phyloP scores from a whole-genome alignment of 2,113 vertebrate species.

The Lepisosteus osseus region DNA sequence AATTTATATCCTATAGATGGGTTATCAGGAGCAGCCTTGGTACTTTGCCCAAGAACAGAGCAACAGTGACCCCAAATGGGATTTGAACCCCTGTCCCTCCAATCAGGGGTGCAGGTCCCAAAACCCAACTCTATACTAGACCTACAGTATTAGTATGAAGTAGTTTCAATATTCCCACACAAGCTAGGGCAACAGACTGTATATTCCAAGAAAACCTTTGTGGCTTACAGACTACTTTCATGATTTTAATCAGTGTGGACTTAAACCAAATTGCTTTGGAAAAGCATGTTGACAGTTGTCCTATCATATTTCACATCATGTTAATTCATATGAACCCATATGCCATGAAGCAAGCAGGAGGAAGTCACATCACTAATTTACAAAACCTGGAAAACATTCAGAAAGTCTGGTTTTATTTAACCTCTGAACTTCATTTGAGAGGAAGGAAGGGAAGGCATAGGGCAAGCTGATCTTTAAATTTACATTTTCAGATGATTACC shows the following conservation, averaged over 20 bases:
- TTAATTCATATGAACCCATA: background rate
- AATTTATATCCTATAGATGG: too few relatives aligned
- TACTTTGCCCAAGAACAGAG: too few relatives aligned
- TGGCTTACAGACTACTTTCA: background rate
- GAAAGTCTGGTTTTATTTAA: background rate
- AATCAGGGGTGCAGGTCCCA: too few relatives aligned
- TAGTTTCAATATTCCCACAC: too few relatives aligned
- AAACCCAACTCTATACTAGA: too few relatives aligned
- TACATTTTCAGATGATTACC: too few relatives aligned
- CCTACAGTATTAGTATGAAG: too few relatives aligned
- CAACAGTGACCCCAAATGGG: too few relatives aligned
- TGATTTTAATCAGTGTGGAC: constrained; percentile 4
- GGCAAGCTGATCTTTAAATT: too few relatives aligned
- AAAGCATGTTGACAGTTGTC: constrained; percentile 9
- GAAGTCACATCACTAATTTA: background rate
- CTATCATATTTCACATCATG: background rate
- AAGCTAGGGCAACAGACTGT: background rate
- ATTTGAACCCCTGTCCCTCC: too few relatives aligned
- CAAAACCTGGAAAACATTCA: background rate
- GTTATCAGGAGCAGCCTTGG: too few relatives aligned
- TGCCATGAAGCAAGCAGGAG: background rate
- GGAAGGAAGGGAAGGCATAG: too few relatives aligned
- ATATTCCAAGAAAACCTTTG: background rate
- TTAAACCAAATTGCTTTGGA: background rate
- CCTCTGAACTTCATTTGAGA: background rate